Evolutionary conservation across 2,888 invertebrate genomes (phyloP).

Genomic region (Drosophila fulvimacula): DNA sequence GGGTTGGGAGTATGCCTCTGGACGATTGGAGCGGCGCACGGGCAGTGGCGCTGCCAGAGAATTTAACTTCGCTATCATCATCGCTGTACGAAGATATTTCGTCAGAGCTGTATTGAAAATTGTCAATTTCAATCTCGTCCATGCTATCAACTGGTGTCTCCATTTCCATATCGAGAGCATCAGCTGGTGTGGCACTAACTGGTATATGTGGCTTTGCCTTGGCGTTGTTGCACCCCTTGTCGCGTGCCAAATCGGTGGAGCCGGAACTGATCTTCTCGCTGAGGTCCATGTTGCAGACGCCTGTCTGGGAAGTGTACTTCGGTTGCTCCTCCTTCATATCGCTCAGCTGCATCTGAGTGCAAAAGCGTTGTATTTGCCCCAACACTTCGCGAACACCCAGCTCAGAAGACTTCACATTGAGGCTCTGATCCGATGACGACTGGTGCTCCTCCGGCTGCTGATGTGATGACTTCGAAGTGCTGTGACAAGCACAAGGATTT

Average conservation of each 20-base stretch:
- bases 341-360: conserved; percentile 63
- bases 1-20: neutral
- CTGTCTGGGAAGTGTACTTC: conserved; percentile 27
- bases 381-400: conserved; percentile 76
- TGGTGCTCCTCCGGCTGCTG: conserved; percentile 46
- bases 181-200: neutral
- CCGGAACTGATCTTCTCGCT: conserved; percentile 10
- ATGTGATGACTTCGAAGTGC: conserved; percentile 43
- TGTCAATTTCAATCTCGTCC: conserved; percentile 67
- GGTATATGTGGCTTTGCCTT: conserved; percentile 2
- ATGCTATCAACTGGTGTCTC: conserved; percentile 59
- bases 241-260: neutral
- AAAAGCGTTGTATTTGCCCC: conserved; percentile 78
- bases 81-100: conserved; percentile 71
- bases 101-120: conserved; percentile 75
- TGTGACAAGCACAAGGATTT: conserved; percentile 59
- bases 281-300: conserved; percentile 24
- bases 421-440: conserved; percentile 64
- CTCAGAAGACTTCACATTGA: conserved; percentile 76
- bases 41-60: conserved; percentile 46
- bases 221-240: neutral
- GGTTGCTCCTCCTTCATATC: conserved; percentile 54
- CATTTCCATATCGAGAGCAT: conserved; percentile 18
- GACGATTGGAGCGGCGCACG: conserved; percentile 35
- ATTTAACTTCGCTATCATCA: conserved; percentile 46